Percentiles rank a stretch among this genome's conserved stretches.
Conservation (phyloP, 2,113 vertebrate species). For the Campylorhamphus procurvoides region DNA sequence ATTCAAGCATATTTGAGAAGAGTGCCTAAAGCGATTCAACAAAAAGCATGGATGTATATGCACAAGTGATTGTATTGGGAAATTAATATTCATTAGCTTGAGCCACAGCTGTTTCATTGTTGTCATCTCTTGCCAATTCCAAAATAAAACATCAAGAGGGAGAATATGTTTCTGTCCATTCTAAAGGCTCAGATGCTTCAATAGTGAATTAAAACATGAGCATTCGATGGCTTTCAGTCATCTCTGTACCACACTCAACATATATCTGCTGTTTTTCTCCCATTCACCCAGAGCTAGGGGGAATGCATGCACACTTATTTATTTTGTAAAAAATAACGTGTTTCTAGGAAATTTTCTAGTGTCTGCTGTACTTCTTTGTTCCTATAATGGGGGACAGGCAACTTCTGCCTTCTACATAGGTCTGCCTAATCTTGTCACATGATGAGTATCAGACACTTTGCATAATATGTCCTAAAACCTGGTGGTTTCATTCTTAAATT, state of each 20-base stretch:
- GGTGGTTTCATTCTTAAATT: background rate
- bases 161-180: background rate
- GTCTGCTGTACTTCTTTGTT: background rate
- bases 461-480: background rate
- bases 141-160: background rate
- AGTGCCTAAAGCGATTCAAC: background rate
- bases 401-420: background rate
- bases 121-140: background rate
- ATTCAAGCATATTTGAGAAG: background rate
- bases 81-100: background rate
- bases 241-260: background rate
- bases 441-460: background rate
- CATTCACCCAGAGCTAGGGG: background rate
- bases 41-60: background rate
- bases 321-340: background rate
- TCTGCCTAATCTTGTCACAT: background rate
- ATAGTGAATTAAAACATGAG: background rate
- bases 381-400: rapidly evolving
- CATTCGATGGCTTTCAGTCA: background rate
- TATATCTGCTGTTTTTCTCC: background rate
- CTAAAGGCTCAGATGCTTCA: background rate
- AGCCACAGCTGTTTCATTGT: background rate
- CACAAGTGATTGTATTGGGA: background rate
- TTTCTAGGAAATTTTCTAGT: background rate
- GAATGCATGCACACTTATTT: background rate